A percentile compares a stretch with the other conserved stretches of the same genome.
Conservation (phyloP, 1,140 invertebrate species). For the Atta cephalotes region DNA sequence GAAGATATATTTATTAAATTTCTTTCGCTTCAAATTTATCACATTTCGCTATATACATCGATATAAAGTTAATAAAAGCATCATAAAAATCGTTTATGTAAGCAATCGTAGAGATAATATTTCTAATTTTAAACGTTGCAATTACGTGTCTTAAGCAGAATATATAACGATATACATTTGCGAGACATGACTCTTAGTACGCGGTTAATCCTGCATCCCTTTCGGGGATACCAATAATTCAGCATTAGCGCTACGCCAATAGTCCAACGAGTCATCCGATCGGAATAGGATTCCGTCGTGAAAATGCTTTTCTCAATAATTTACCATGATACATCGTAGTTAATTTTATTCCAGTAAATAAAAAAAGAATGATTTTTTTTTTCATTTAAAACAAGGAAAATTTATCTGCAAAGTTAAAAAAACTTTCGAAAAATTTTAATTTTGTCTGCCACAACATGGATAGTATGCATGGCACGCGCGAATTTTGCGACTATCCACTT, state of each 20-base stretch:
- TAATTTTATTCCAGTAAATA: not conserved
- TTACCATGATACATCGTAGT: not conserved
- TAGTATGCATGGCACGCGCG: not conserved
- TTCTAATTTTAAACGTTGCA: not conserved
- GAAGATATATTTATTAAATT: not conserved
- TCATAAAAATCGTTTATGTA: not conserved
- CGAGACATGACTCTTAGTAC: constrained; percentile 53
- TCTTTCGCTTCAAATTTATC: not conserved
- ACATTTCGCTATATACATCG: not conserved
- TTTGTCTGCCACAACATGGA: not conserved
- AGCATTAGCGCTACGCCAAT: constrained; percentile 55
- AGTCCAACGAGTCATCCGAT: not conserved
- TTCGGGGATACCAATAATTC: constrained; percentile 63
- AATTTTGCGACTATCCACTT: constrained; percentile 3
- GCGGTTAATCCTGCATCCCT: constrained; percentile 57
- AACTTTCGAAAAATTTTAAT: constrained; percentile 8
- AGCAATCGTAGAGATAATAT: not conserved
- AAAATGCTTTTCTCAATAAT: constrained; percentile 44
- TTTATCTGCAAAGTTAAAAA: not conserved
- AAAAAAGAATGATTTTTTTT: not conserved
- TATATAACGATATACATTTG: constrained; percentile 57
- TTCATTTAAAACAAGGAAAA: not conserved
- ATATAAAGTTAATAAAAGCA: not conserved
- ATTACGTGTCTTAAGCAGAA: constrained; percentile 26
- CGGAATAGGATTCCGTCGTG: constrained; percentile 44